Conservation (phyloP, 2,888 invertebrate genomes). For the Aphodius granarius region DNA sequence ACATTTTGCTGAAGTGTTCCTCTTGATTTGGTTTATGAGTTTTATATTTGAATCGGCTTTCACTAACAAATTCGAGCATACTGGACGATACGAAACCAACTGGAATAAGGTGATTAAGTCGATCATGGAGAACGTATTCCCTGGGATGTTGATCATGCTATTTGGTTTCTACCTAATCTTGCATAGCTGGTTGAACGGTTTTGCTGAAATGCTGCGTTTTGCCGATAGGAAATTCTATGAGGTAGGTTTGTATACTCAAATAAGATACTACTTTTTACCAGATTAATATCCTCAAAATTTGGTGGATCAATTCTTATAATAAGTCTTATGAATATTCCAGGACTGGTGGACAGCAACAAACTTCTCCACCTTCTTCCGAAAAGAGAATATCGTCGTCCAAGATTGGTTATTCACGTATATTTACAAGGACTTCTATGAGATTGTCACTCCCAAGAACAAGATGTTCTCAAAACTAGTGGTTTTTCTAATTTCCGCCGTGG, state of each 20-base stretch:
- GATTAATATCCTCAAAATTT: no score
- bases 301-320: no score
- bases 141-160: slow-evolving; percentile 64
- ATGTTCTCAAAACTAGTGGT: slow-evolving; percentile 63
- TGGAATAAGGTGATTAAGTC: slow-evolving; percentile 60
- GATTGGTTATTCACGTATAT: slow-evolving; percentile 93
- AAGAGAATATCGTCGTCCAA: slow-evolving; percentile 94
- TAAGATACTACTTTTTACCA: no score
- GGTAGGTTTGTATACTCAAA: slow-evolving; percentile 49
- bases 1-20: slow-evolving; percentile 74
- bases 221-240: slow-evolving; percentile 83
- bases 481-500: slow-evolving; percentile 79
- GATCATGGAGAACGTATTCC: slow-evolving; percentile 74
- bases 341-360: slow-evolving; percentile 94
- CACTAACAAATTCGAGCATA: slow-evolving; percentile 66
- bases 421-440: slow-evolving; percentile 68
- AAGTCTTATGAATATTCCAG: no score
- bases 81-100: slow-evolving; percentile 55
- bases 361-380: slow-evolving; percentile 84
- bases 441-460: slow-evolving; percentile 54
- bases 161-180: slow-evolving; percentile 77
- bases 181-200: slow-evolving; percentile 91
- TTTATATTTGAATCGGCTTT: slow-evolving; percentile 81
- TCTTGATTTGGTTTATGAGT: slow-evolving; percentile 78
- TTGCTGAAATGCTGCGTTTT: slow-evolving; percentile 86